Conservation (phyloP, 2,888 invertebrate genomes). For the Cinara cedri region DNA sequence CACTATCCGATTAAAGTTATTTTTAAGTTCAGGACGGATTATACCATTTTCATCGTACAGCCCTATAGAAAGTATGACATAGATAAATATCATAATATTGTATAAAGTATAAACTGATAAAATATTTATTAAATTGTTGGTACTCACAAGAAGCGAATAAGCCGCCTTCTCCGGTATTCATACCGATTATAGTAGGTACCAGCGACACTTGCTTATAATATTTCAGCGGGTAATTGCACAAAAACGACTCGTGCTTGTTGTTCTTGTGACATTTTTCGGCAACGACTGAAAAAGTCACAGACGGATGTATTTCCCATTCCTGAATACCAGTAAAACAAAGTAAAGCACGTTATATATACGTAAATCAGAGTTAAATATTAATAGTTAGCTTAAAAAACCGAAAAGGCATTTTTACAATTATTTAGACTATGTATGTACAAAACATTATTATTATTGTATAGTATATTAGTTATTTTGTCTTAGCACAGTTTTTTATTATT, state of each 20-base stretch:
- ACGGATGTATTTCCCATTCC: slow-evolving; percentile 79
- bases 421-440: too few relatives aligned
- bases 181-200: slow-evolving; percentile 76
- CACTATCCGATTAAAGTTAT: slow-evolving; percentile 22
- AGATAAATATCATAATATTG: too few relatives aligned
- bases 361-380: too few relatives aligned
- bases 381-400: too few relatives aligned
- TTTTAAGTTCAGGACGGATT: slow-evolving; percentile 25
- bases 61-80: background rate
- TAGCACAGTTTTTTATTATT: too few relatives aligned
- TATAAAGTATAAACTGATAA: too few relatives aligned
- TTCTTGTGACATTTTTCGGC: slow-evolving; percentile 71
- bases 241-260: slow-evolving; percentile 68
- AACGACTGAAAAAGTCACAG: slow-evolving; percentile 81
- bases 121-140: slow-evolving; percentile 52
- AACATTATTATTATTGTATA: too few relatives aligned
- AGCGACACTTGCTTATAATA: slow-evolving; percentile 60
- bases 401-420: background rate
- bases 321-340: slow-evolving; percentile 61
- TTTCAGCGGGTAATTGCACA: slow-evolving; percentile 68
- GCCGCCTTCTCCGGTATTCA: slow-evolving; percentile 77
- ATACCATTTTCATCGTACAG: slow-evolving; percentile 29
- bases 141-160: slow-evolving; percentile 70
- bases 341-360: too few relatives aligned
- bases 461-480: too few relatives aligned